Percentiles rank a stretch among this genome's conserved stretches.
These are phyloP conservation scores for Muscicapa striata DNA, from an alignment of 2,797 vertebrate genomes.

Conservation along the genomic window DNA sequence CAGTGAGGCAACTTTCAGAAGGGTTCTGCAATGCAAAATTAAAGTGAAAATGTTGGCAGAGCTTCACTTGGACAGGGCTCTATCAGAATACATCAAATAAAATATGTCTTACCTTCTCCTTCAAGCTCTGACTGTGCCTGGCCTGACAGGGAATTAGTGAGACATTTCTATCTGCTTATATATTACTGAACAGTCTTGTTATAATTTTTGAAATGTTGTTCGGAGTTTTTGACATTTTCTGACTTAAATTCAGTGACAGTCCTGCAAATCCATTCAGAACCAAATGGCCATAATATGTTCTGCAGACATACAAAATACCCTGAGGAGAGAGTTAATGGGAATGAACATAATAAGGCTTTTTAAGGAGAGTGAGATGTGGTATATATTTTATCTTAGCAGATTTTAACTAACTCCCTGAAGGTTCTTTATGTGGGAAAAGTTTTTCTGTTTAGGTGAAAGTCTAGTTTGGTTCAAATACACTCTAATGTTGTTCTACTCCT, in stretches of 20 bases:
- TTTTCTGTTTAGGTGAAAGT: slow-evolving; percentile 65
- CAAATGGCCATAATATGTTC: slow-evolving; percentile 71
- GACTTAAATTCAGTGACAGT: slow-evolving; percentile 54
- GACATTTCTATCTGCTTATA: slow-evolving; percentile 19
- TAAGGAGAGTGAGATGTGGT: slow-evolving; percentile 46
- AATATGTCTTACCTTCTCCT: not conserved
- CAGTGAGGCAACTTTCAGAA: not conserved
- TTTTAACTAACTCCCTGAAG: slow-evolving; percentile 61
- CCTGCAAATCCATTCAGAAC: slow-evolving; percentile 59
- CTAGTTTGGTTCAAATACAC: slow-evolving; percentile 37
- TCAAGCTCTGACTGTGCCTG: not conserved
- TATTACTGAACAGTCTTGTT: slow-evolving; percentile 14
- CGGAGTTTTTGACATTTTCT: slow-evolving; percentile 47
- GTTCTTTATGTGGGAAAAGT: slow-evolving; percentile 47
- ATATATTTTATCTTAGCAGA: slow-evolving; percentile 70
- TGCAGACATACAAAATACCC: slow-evolving; percentile 71
- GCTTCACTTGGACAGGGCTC: not conserved
- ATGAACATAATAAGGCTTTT: slow-evolving; percentile 71
- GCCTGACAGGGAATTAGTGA: not conserved
- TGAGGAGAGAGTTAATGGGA: slow-evolving; percentile 70
- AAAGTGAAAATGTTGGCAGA: not conserved
- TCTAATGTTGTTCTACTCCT: slow-evolving; percentile 11
- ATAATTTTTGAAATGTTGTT: slow-evolving; percentile 29
- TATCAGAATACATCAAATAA: slow-evolving; percentile 6
- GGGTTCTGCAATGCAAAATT: not conserved